phyloP scores from a whole-genome alignment of 2,113 vertebrate species.

The Mugil cephalus region DNA sequence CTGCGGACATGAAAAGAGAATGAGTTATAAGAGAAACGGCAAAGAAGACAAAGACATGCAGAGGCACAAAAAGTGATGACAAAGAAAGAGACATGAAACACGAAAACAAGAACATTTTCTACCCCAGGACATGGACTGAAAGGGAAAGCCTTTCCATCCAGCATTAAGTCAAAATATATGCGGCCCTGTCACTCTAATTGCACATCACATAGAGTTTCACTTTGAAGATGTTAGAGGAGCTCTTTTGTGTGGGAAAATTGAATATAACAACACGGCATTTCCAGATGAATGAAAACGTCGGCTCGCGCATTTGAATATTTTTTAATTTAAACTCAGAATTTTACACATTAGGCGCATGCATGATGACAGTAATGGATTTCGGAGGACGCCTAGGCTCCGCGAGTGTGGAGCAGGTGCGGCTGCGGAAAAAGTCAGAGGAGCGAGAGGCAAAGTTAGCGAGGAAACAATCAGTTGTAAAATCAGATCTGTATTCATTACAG shows the following conservation, averaged over 20 bases:
- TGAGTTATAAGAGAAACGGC: background rate
- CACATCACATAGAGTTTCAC: constrained; percentile 45
- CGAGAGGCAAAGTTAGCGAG: constrained; percentile 28
- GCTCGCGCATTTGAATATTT: background rate
- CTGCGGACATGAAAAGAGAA: constrained; percentile 10
- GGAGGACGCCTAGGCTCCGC: constrained; percentile 1
- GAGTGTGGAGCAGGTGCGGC: constrained; percentile 9
- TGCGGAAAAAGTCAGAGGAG: constrained; percentile 21
- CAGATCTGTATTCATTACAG: constrained; percentile 36
- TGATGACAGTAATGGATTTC: constrained; percentile 39
- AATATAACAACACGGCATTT: constrained; percentile 35
- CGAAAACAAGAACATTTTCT: constrained; percentile 39
- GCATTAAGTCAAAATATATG: constrained; percentile 51
- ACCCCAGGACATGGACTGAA: constrained; percentile 54
- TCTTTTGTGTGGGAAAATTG: constrained; percentile 26
- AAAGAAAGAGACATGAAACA: constrained; percentile 43
- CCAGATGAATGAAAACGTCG: constrained; percentile 56
- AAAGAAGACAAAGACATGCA: background rate
- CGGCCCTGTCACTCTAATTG: constrained; percentile 40
- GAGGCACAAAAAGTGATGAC: constrained; percentile 50
- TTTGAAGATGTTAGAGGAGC: constrained; percentile 42
- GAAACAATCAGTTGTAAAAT: constrained; percentile 41
- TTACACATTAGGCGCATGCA: constrained; percentile 44
- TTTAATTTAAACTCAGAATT: constrained; percentile 36
- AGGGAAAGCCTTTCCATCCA: constrained; percentile 50